Evolutionary conservation across 1,140 invertebrate genomes (phyloP).

Genomic region (Drosophila busckii): DNA sequence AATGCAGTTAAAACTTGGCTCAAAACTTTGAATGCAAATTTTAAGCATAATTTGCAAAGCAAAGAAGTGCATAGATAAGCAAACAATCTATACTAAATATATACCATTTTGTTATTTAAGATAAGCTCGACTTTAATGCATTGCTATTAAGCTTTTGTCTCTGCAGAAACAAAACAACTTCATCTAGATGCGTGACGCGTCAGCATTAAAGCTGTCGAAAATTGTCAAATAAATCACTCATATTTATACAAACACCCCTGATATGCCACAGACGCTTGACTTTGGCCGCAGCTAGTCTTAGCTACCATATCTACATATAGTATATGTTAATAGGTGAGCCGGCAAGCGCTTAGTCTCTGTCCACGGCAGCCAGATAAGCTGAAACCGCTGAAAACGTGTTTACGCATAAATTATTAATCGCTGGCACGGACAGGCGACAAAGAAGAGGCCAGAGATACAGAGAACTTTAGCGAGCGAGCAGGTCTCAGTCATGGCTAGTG

Average conservation of each 20-base stretch:
- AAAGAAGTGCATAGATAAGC: constrained; percentile 19
- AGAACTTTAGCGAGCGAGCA: constrained; percentile 14
- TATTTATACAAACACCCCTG: constrained; percentile 75
- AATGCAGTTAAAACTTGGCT: constrained; percentile 61
- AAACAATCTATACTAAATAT: background rate
- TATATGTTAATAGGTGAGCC: constrained; percentile 53
- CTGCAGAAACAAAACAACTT: constrained; percentile 16
- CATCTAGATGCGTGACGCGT: constrained; percentile 62
- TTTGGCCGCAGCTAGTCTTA: constrained; percentile 24
- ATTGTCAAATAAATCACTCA: constrained; percentile 78
- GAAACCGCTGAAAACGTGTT: constrained; percentile 64
- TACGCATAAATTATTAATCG: constrained; percentile 70
- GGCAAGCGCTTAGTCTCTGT: constrained; percentile 11
- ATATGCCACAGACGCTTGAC: constrained; percentile 37
- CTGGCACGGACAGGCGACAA: constrained; percentile 1
- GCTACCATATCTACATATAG: too few relatives aligned
- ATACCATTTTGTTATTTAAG: background rate
- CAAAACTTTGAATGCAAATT: constrained; percentile 56
- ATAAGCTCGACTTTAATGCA: constrained; percentile 3
- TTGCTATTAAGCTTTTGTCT: constrained; percentile 5
- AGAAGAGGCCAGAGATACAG: background rate
- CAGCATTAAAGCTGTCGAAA: constrained; percentile 71
- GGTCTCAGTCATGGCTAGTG: too few relatives aligned
- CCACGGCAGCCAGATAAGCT: constrained; percentile 42
- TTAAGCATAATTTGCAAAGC: constrained; percentile 3